phyloP scores from a whole-genome alignment of 2,113 vertebrate genomes.

The Nothoprocta perdicaria region DNA sequence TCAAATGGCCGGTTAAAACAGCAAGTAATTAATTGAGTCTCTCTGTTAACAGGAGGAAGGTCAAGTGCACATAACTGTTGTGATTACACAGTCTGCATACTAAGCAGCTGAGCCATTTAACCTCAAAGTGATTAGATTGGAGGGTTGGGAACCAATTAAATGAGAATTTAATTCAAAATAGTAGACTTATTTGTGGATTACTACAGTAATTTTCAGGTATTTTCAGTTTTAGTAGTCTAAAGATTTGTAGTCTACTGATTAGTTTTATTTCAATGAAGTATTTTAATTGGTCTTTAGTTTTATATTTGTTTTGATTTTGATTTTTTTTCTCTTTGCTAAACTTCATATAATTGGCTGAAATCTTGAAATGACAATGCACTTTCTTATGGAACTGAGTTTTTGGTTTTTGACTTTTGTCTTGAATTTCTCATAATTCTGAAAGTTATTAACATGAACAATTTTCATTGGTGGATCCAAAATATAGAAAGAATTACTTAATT shows the following conservation, averaged over 20 bases:
- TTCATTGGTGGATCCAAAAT: neutral
- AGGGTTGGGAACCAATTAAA: conserved; percentile 79
- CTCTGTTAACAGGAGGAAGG: conserved; percentile 77
- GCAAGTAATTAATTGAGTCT: conserved; percentile 81
- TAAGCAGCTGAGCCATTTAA: conserved; percentile 67
- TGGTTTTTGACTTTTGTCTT: neutral
- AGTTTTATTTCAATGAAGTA: neutral
- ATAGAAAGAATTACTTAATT: neutral
- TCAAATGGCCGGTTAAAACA: conserved; percentile 70
- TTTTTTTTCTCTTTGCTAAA: neutral
- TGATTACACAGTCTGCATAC: conserved; percentile 63
- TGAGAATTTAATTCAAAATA: conserved; percentile 80
- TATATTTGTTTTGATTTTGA: neutral
- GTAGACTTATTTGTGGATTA: conserved; percentile 74
- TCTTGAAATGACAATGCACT: neutral
- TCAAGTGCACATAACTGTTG: conserved; percentile 70
- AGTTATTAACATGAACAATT: neutral
- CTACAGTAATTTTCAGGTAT: neutral
- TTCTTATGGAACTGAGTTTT: neutral
- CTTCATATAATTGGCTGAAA: neutral
- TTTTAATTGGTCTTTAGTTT: conserved; percentile 22
- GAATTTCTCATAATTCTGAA: neutral
- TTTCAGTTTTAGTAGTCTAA: conserved; percentile 18
- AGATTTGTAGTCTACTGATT: conserved; percentile 24
- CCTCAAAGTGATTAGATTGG: conserved; percentile 69